Base-by-base conservation (phyloP, 2,888 invertebrate genomes). In the Odontomyia ornata region DNA sequence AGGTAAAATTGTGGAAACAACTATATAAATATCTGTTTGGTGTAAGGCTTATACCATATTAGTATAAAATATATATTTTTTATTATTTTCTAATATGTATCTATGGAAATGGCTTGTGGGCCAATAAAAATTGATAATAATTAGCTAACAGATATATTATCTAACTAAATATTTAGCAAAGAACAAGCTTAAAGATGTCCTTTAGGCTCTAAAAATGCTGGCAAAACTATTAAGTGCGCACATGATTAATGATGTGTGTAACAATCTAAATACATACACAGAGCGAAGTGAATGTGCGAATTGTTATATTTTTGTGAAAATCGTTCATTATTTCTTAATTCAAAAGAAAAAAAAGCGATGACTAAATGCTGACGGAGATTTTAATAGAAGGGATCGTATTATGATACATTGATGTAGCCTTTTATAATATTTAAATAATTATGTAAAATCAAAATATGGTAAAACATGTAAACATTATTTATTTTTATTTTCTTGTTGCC, bases 11-110 rank as follows among this genome's bases (percentile, higher is more conserved):
- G 36, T 46, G 47, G 57, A 72, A 72, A 72, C 30, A 72, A 60
- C 27, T 57, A 73, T 73, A 73, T 69, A 69, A 47, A 69, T 69
- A 73, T 73, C 57, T 57, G 73, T 73, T 73, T 73, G 73, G 73
- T 73, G 73, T 73, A 73, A 73, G 73, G 73, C 73, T 73, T 73
- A 57, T 73, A 73, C 73, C 73, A 73, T 73, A 73, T 73, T 73
- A 73, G 73, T 57, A 73, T 73, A 73, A 73, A 72, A 57, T 73
- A 69, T 73, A 36, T 73, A 73, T 73, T 72, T 73, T 72, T 73
- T 73, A 73, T 73, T 73, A 73, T 73, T 73, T 73, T 73, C 57
- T 73, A 56, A 28, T 18, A 25, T 69, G 47, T 69, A 69, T 72
- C 57, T 72, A 73, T 60, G 30, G 52, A 25, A 60, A 57, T 73